Percentiles rank a stretch among this genome's conserved stretches.
These are phyloP conservation scores for Reticulitermes speratus DNA, from an alignment of 1,140 invertebrate genomes.

Conservation along the genomic window DNA sequence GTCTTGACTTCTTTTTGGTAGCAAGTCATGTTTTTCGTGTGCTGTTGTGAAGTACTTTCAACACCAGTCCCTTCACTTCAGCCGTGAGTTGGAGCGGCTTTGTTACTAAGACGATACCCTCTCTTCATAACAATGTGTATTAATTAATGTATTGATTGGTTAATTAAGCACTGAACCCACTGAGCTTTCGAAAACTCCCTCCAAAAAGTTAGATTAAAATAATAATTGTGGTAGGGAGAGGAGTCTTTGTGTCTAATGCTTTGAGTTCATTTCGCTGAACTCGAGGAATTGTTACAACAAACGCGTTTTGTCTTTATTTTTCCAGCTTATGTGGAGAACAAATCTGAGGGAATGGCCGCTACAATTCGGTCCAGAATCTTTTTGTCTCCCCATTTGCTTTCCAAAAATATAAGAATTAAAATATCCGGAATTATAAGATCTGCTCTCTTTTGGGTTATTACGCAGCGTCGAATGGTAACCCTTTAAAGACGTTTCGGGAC, in stretches of 20 bases:
- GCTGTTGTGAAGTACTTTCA: background rate
- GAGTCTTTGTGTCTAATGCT: background rate
- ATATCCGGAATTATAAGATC: too few species aligned
- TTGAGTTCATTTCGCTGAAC: background rate
- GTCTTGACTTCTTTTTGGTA: conserved; percentile 2
- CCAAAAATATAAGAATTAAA: too few species aligned
- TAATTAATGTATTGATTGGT: conserved; percentile 27
- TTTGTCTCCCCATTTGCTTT: too few species aligned
- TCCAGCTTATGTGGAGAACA: background rate
- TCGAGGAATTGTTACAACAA: background rate
- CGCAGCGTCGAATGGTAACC: too few species aligned
- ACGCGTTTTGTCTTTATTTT: background rate
- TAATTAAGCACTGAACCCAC: background rate
- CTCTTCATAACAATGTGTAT: conserved; percentile 24
- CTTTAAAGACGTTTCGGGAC: too few species aligned
- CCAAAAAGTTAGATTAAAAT: conserved; percentile 18
- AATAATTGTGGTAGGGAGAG: background rate
- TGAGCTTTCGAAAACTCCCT: background rate
- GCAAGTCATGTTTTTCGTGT: background rate
- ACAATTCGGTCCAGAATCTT: too few species aligned
- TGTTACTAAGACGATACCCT: background rate
- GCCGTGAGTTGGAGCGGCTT: background rate
- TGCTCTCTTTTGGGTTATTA: too few species aligned
- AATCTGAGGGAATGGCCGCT: too few species aligned
- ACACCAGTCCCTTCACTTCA: background rate